Percentiles rank a stretch among this genome's conserved stretches.
Conservation (phyloP, 1,140 invertebrate species). For the Ericerus pela region DNA sequence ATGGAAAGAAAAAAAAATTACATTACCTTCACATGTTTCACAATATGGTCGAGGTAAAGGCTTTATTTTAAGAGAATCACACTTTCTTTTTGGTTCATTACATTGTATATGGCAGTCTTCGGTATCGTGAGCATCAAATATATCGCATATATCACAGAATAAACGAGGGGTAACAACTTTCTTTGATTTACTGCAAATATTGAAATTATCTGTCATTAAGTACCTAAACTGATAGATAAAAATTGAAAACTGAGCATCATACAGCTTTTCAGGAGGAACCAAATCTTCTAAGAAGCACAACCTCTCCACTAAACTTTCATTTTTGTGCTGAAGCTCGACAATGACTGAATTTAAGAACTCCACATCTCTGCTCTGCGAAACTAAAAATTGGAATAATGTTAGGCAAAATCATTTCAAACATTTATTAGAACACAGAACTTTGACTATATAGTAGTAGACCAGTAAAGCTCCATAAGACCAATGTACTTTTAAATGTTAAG, state of each 20-base stretch:
- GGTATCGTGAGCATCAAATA: conserved; percentile 90
- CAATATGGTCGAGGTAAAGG: conserved; percentile 63
- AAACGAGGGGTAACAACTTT: conserved; percentile 51
- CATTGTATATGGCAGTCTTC: conserved; percentile 87
- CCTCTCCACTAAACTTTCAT: conserved; percentile 47
- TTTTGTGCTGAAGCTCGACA: conserved; percentile 85
- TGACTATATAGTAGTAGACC: too few relatives aligned
- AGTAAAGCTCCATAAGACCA: too few relatives aligned
- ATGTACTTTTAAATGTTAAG: too few relatives aligned
- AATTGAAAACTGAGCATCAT: conserved; percentile 9
- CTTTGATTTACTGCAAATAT: conserved; percentile 27
- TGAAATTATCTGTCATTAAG: conserved; percentile 15
- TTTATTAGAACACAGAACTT: too few relatives aligned
- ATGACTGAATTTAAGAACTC: conserved; percentile 92
- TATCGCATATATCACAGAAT: conserved; percentile 95
- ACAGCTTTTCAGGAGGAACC: neutral
- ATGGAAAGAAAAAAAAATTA: conserved; percentile 8
- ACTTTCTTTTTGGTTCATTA: conserved; percentile 36
- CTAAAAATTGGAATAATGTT: too few relatives aligned
- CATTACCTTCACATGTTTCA: conserved; percentile 73
- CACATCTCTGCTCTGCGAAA: too few relatives aligned
- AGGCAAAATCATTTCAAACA: too few relatives aligned
- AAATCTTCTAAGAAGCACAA: neutral
- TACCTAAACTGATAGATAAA: conserved; percentile 23
- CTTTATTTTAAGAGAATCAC: conserved; percentile 31